Conservation (phyloP, 2,888 invertebrate species). For the Ceraclea dissimilis region DNA sequence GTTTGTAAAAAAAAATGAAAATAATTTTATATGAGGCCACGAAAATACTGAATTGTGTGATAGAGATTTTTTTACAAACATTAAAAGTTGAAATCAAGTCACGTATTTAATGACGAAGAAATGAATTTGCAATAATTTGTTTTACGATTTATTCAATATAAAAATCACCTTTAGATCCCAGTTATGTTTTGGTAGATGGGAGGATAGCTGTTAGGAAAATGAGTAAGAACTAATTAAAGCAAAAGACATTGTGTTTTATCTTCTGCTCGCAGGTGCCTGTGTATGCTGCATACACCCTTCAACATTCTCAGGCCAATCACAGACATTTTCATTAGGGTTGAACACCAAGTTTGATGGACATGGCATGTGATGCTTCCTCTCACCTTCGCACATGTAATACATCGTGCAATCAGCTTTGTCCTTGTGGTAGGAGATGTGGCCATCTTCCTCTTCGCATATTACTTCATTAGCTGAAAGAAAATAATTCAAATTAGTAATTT, state of each 20-base stretch:
- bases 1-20: too few species aligned
- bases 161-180: too few species aligned
- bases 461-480: conserved; percentile 70
- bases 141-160: too few species aligned
- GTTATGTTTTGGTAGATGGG: too few species aligned
- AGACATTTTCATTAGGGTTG: conserved; percentile 87
- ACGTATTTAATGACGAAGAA: too few species aligned
- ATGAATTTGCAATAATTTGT: too few species aligned
- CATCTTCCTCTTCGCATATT: conserved; percentile 85
- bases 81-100: too few species aligned
- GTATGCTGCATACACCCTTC: conserved; percentile 65
- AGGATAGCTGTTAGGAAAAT: too few species aligned
- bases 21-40: too few species aligned
- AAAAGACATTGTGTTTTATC: conserved; percentile 32
- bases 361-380: conserved; percentile 92
- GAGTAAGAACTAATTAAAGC: too few species aligned
- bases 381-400: conserved; percentile 96
- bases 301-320: conserved; percentile 94
- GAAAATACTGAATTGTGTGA: too few species aligned
- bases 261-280: conserved; percentile 43
- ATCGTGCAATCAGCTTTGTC: conserved; percentile 88
- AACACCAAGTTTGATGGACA: conserved; percentile 89
- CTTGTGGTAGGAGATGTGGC: conserved; percentile 89
- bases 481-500: conserved; percentile 3
- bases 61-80: too few species aligned